A percentile compares a stretch with the other conserved stretches of the same genome.
Evolutionary conservation across 2,888 invertebrate species (phyloP).

Genomic region (Lasioglossum oenotherae): DNA sequence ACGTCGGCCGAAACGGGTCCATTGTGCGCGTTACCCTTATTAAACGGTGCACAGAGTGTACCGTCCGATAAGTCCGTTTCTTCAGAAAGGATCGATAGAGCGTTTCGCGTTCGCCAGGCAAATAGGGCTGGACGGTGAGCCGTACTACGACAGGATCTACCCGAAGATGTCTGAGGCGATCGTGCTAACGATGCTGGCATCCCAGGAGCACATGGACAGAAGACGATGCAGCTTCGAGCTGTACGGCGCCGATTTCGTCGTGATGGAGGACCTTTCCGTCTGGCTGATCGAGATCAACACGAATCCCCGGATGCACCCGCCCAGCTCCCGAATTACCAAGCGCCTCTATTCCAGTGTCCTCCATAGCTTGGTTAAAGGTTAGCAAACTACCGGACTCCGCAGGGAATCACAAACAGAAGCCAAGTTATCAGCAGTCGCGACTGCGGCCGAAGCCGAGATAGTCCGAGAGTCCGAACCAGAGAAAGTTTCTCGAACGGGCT

Average conservation of each 20-base stretch:
- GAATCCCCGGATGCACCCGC: constrained; percentile 91
- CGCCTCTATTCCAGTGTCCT: constrained; percentile 92
- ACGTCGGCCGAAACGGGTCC: too few relatives aligned
- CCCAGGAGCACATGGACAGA: constrained; percentile 89
- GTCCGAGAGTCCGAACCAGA: neutral
- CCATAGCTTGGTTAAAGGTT: constrained; percentile 95
- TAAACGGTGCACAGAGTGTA: neutral
- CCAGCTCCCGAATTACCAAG: constrained; percentile 93
- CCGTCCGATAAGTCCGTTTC: neutral
- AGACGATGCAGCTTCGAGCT: constrained; percentile 92
- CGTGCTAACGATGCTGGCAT: constrained; percentile 91
- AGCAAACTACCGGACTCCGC: constrained; percentile 40
- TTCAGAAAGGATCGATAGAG: neutral
- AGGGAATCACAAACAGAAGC: constrained; percentile 20
- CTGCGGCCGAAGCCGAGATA: constrained; percentile 9
- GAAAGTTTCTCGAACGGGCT: neutral
- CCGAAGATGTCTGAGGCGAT: constrained; percentile 94
- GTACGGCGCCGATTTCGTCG: constrained; percentile 96
- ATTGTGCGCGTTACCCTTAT: too few relatives aligned
- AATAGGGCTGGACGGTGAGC: constrained; percentile 87
- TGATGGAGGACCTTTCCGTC: constrained; percentile 93
- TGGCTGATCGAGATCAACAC: constrained; percentile 98
- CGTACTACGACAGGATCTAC: constrained; percentile 88
- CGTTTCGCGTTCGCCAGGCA: constrained; percentile 24
- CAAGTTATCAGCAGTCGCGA: constrained; percentile 42